Evolutionary conservation across 92 coral and sea anemone species (phyloP).

Genomic region (Epizoanthus illoricatus): DNA sequence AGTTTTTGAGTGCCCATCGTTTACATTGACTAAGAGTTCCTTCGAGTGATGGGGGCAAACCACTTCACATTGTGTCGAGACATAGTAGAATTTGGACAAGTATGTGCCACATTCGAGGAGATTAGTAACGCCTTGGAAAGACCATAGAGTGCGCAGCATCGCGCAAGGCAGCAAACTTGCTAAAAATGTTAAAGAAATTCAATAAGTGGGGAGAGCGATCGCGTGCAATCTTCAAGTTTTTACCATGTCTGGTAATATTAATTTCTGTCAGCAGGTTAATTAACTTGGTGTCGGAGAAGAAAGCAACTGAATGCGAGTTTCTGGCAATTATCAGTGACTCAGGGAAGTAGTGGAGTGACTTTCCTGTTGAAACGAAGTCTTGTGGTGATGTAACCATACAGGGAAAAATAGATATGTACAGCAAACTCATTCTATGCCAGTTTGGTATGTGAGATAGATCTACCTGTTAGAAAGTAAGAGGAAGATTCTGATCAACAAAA

Average conservation of each 20-base stretch:
- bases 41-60: conserved; percentile 28
- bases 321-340: too few species aligned
- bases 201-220: conserved; percentile 4
- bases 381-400: too few species aligned
- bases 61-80: conserved; percentile 7
- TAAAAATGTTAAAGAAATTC: conserved; percentile 1
- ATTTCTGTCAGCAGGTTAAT: too few species aligned
- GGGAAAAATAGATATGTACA: too few species aligned
- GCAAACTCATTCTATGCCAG: too few species aligned
- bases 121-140: conserved; percentile 26
- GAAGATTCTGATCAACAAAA: background rate
- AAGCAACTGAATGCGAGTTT: too few species aligned
- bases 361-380: too few species aligned
- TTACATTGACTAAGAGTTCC: conserved; percentile 34
- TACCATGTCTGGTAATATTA: too few species aligned
- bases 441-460: too few species aligned
- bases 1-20: conserved; percentile 25
- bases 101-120: conserved; percentile 28
- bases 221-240: background rate
- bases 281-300: too few species aligned
- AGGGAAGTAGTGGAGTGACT: too few species aligned
- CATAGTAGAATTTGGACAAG: conserved; percentile 21
- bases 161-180: conserved; percentile 6
- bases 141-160: conserved; percentile 3
- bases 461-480: conserved; percentile 1